These are phyloP conservation scores for Nesogale talazaci DNA, from an alignment of 2,113 vertebrate species.

Conservation along the genomic window DNA sequence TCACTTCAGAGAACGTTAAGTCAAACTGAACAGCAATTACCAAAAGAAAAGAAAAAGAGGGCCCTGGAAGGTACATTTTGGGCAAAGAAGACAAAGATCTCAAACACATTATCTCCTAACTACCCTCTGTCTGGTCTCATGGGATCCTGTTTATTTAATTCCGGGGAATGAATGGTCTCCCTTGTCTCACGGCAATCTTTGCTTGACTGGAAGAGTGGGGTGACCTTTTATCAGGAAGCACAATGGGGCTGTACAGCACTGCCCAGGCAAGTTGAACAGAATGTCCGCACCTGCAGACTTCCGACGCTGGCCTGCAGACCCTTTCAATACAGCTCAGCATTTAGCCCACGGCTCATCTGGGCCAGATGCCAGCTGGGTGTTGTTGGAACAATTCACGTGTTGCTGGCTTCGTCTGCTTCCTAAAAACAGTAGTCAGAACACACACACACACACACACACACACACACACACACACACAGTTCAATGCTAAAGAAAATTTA, in stretches of 20 bases:
- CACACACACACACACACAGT: neutral
- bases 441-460: neutral
- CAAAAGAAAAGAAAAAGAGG: neutral
- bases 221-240: conserved; percentile 78
- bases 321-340: conserved; percentile 45
- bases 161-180: conserved; percentile 13
- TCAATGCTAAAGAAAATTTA: neutral
- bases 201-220: conserved; percentile 41
- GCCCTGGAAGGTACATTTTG: neutral
- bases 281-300: conserved; percentile 63
- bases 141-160: neutral
- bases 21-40: conserved; percentile 30
- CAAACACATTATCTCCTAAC: conserved; percentile 17
- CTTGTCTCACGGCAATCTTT: conserved; percentile 38
- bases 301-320: conserved; percentile 31
- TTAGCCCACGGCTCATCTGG: conserved; percentile 37
- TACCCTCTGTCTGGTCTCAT: neutral
- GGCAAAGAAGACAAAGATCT: conserved; percentile 25
- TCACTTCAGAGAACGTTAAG: neutral
- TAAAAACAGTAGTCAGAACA: conserved; percentile 44
- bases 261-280: neutral
- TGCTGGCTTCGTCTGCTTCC: conserved; percentile 47
- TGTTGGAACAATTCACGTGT: conserved; percentile 44
- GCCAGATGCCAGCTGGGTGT: conserved; percentile 27
- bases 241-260: conserved; percentile 34